Percentiles rank a stretch among this genome's conserved stretches.
Evolutionary conservation across 1,140 invertebrate species (phyloP).

Genomic region (Eubasilissa regina): DNA sequence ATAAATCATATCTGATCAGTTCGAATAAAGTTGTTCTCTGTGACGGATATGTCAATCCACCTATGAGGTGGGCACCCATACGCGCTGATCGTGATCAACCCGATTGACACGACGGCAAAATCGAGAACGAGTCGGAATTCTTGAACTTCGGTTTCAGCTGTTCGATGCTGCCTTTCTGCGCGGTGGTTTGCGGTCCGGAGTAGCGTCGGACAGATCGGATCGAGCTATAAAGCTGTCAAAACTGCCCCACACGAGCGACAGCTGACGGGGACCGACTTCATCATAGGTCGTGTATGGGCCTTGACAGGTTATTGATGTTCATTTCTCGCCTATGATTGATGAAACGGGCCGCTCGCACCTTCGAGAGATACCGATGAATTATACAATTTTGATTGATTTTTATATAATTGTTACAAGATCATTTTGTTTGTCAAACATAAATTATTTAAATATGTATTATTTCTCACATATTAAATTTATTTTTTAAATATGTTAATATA

Average conservation of each 20-base stretch:
- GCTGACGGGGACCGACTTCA: not conserved
- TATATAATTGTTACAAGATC: no score
- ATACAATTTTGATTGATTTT: no score
- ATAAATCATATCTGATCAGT: slow-evolving; percentile 44
- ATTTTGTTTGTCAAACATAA: no score
- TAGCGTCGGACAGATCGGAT: not conserved
- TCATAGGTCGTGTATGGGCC: not conserved
- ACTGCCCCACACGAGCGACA: slow-evolving; percentile 5
- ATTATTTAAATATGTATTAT: no score
- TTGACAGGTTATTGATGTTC: slow-evolving; percentile 5
- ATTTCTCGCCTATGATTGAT: not conserved
- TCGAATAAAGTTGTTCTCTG: slow-evolving; percentile 4
- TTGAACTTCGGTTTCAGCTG: not conserved
- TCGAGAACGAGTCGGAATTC: not conserved
- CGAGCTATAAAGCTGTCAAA: not conserved
- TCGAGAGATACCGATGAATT: no score
- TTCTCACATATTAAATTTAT: no score
- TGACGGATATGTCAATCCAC: slow-evolving; percentile 15
- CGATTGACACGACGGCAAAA: not conserved
- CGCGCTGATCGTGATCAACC: not conserved
- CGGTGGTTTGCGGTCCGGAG: not conserved
- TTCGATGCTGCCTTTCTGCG: not conserved
- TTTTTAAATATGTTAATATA: no score
- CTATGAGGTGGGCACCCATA: not conserved
- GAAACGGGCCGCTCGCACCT: not conserved